Evolutionary conservation across 2,888 invertebrate species (phyloP), one percentile per base, ranked within the genome.

Genomic region (Pyrgus malvae): DNA sequence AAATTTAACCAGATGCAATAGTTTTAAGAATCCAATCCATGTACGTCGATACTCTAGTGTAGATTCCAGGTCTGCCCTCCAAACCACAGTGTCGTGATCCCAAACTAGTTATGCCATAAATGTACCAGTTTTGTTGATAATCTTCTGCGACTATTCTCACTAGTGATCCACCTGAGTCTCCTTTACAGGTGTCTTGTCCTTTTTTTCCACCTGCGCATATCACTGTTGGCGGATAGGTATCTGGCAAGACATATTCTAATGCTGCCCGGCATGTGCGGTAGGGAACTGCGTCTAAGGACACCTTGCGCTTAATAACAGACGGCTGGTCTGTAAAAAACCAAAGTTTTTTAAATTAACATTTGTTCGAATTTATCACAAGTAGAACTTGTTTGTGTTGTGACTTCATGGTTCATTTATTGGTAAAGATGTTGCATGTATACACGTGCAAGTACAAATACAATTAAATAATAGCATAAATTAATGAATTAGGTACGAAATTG

Each of bases 81-180:
- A 37, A 42, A 2, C 78, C 80, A 42, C 80, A 81, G 0, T 8
- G 11, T 2, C 4, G 25, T 1, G 61, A 12, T 1, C 79, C 80
- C 7, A 65, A 66, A 57, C 78, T 79, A 2, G 91, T 91, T 2
- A 92, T 67, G 0, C 92, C 92, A 59, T 90, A 84, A 54, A 93
- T 90, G 53, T 91, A 80, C 68, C 85, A 91, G 62, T 87, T 80
- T 1, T 60, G 23, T 21, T 69, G 70, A 11, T 67, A 63, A 16
- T 74, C 72, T 3, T 83, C 71, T 0, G 63, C 63, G 3, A 68
- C 66, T 2, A 68, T 59, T 21, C 71, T 68, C 56, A 77, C 72
- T 4, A 93, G 73, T 0, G 93, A 92, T 0, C 93, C 93, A 1
- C 93, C 93, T 25, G 92, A 92, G 66, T 93, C 93, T 0, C 93